Percentiles rank a stretch among this genome's conserved stretches.
Conservation (phyloP, 2,797 vertebrate genomes). For the Labroides dimidiatus region DNA sequence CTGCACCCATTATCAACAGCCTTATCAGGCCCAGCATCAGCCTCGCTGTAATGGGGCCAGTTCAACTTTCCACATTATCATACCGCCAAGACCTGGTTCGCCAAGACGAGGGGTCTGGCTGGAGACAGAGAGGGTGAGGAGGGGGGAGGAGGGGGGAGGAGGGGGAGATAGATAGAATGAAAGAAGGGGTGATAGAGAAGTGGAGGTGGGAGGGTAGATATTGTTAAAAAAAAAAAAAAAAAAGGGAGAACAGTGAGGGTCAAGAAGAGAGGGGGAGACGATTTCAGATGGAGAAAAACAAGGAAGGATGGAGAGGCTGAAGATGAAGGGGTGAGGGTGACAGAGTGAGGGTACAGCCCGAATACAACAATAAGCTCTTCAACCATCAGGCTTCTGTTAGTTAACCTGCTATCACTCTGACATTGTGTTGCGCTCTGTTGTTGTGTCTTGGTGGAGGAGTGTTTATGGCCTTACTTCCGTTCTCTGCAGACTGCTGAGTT, state of each 20-base stretch:
- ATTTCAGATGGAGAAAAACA: conserved; percentile 17
- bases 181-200: conserved; percentile 68
- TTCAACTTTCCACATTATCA: conserved; percentile 99
- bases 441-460: conserved; percentile 1
- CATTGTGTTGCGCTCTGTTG: conserved; percentile 31
- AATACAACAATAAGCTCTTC: conserved; percentile 31
- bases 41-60: conserved; percentile 99
- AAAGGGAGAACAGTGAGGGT: conserved; percentile 9
- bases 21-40: conserved; percentile 95
- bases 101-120: conserved; percentile 90
- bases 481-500: conserved; percentile 44
- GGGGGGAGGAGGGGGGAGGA: conserved; percentile 36
- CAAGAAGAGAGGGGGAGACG: conserved; percentile 28
- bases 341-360: conserved; percentile 8
- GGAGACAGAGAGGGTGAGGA: conserved; percentile 75
- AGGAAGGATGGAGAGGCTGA: conserved; percentile 2
- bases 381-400: conserved; percentile 16
- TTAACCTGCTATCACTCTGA: conserved; percentile 16
- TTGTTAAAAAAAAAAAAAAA: not conserved
- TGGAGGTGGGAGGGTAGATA: conserved; percentile 47
- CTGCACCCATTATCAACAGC: conserved; percentile 96
- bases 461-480: conserved; percentile 58
- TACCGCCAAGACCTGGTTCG: conserved; percentile 94
- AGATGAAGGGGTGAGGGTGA: conserved; percentile 1
- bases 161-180: conserved; percentile 63